Conservation (phyloP, 2,888 invertebrate species). For the Nysson spinosus region DNA sequence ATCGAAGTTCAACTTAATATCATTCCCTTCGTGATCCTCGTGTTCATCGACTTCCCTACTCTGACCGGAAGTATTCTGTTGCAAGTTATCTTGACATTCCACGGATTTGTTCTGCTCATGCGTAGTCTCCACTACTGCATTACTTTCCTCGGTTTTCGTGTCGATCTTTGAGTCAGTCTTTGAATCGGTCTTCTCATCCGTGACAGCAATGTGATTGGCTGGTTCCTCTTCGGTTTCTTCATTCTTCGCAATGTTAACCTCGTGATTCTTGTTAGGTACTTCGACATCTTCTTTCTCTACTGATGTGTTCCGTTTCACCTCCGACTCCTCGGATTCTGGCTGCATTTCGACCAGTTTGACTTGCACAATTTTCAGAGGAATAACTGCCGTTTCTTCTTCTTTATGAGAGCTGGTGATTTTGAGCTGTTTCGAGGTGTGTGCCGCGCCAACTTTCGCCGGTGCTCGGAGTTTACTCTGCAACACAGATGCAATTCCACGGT, state of each 20-base stretch:
- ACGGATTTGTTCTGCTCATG: conserved; percentile 16
- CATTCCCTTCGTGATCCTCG: conserved; percentile 46
- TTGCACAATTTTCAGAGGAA: conserved; percentile 27
- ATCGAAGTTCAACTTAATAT: conserved; percentile 45
- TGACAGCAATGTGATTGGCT: too few species aligned
- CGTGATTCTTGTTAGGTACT: too few species aligned
- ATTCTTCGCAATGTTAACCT: not conserved
- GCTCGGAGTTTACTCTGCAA: conserved; percentile 63
- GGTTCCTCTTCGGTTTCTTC: conserved; percentile 26
- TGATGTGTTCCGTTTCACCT: conserved; percentile 44
- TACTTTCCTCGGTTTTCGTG: not conserved
- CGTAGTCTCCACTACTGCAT: conserved; percentile 14
- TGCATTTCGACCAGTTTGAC: conserved; percentile 44
- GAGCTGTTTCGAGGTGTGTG: conserved; percentile 30
- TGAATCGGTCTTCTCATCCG: conserved; percentile 18
- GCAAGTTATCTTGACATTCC: conserved; percentile 24
- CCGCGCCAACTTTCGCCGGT: conserved; percentile 8
- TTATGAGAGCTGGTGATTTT: conserved; percentile 12
- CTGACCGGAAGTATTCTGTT: conserved; percentile 16
- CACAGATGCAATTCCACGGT: too few species aligned
- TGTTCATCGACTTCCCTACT: conserved; percentile 39
- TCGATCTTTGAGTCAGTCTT: not conserved
- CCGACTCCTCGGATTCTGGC: conserved; percentile 53
- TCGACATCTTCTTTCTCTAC: conserved; percentile 37
- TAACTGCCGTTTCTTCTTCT: conserved; percentile 2